These are phyloP conservation scores for Spisula subtruncata DNA, from an alignment of 2,888 invertebrate species.

Conservation along the genomic window DNA sequence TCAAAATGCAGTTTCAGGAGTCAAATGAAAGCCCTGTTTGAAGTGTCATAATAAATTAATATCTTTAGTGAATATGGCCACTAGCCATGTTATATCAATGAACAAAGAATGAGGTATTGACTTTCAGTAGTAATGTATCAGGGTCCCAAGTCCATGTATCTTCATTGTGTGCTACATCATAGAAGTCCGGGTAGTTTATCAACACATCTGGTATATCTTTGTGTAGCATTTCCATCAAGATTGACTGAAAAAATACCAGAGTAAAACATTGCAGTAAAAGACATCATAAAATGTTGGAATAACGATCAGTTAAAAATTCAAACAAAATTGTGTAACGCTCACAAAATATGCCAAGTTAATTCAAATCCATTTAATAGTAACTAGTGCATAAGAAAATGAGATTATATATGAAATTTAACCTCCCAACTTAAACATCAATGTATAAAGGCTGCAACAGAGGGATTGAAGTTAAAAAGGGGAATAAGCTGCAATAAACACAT, in stretches of 20 bases:
- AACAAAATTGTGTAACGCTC: no score
- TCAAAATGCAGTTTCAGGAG: no score
- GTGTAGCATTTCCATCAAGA: slow-evolving; percentile 54
- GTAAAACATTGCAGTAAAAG: neutral
- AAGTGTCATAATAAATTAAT: neutral
- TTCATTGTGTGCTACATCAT: slow-evolving; percentile 56
- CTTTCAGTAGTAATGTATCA: slow-evolving; percentile 68
- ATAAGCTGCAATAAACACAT: no score
- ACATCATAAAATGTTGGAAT: neutral
- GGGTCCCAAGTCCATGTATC: slow-evolving; percentile 76
- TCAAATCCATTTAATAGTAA: neutral
- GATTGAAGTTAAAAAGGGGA: no score
- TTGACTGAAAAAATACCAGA: slow-evolving; percentile 58
- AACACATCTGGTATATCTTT: slow-evolving; percentile 50
- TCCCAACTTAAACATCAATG: no score
- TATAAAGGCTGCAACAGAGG: no score
- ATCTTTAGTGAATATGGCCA: neutral
- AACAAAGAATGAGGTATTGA: slow-evolving; percentile 74
- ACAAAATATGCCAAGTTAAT: neutral
- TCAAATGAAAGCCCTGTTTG: no score
- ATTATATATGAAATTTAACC: no score
- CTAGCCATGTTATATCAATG: slow-evolving; percentile 41
- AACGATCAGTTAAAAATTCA: no score
- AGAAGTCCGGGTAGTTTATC: slow-evolving; percentile 63
- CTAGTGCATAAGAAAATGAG: neutral